Conservation (phyloP, 1,140 invertebrate species). For the Cyclargus thomasi region DNA sequence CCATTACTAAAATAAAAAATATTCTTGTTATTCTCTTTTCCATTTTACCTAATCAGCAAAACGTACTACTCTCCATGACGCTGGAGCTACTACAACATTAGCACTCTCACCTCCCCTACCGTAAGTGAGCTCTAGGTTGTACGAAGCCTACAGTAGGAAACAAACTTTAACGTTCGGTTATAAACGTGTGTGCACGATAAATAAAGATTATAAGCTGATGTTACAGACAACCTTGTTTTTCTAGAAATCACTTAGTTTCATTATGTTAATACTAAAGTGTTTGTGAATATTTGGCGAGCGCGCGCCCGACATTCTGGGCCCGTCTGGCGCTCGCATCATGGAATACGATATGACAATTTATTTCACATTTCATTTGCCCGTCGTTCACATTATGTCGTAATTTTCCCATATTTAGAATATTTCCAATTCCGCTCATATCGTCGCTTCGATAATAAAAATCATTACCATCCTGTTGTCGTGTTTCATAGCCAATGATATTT, state of each 20-base stretch:
- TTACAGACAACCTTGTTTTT: constrained; percentile 2
- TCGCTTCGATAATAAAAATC: background rate
- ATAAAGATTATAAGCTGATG: background rate
- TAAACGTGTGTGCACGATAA: too few relatives aligned
- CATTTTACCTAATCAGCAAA: too few relatives aligned
- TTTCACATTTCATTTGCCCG: constrained; percentile 15
- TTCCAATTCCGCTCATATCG: background rate
- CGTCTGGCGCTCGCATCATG: background rate
- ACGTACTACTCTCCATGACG: too few relatives aligned
- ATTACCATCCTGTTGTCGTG: background rate
- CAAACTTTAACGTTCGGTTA: too few relatives aligned
- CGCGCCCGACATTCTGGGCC: background rate
- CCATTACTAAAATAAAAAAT: too few relatives aligned
- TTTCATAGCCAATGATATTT: background rate
- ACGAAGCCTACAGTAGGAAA: too few relatives aligned
- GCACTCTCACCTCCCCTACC: too few relatives aligned
- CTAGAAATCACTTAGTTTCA: background rate
- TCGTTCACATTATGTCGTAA: constrained; percentile 2
- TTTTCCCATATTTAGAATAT: constrained; percentile 13
- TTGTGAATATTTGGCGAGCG: constrained; percentile 15
- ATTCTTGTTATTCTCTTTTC: too few relatives aligned
- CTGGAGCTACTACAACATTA: too few relatives aligned
- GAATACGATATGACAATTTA: constrained; percentile 19
- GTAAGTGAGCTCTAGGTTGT: too few relatives aligned
- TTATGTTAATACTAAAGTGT: background rate